Conservation (phyloP, 2,888 invertebrate genomes). For the Pollenia amentaria region DNA sequence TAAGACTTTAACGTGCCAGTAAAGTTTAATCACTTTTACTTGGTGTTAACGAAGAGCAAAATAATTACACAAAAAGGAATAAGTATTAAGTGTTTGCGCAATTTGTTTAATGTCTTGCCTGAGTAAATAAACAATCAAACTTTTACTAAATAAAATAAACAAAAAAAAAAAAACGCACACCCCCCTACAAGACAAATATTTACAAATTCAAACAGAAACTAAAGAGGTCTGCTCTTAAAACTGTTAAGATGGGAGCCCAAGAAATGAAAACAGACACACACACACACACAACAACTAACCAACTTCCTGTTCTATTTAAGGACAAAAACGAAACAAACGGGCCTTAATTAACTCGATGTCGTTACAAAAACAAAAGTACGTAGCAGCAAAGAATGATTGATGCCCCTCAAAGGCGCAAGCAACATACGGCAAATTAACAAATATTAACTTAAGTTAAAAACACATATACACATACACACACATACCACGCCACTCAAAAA, state of each 20-base stretch:
- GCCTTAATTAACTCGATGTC: constrained; percentile 61
- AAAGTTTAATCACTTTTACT: constrained; percentile 54
- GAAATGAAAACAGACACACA: constrained; percentile 1
- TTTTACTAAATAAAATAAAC: constrained; percentile 49
- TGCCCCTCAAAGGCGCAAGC: constrained; percentile 48
- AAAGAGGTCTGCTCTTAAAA: constrained; percentile 26
- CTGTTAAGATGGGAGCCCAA: constrained; percentile 29
- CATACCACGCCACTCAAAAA: constrained; percentile 18
- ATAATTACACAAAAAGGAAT: background rate
- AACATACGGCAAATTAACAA: constrained; percentile 64
- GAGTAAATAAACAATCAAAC: constrained; percentile 42
- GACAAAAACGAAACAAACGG: constrained; percentile 25
- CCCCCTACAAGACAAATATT: background rate
- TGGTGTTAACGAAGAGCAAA: constrained; percentile 38
- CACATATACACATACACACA: too few relatives aligned
- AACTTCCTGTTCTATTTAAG: constrained; percentile 16
- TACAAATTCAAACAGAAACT: background rate
- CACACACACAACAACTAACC: constrained; percentile 1
- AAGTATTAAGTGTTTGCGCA: constrained; percentile 60
- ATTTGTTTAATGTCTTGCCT: constrained; percentile 56
- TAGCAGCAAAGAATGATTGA: constrained; percentile 67
- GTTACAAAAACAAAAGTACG: constrained; percentile 42
- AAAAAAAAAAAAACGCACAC: constrained; percentile 71
- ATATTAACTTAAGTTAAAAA: constrained; percentile 75
- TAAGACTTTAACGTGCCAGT: background rate